Evolutionary conservation across 2,113 vertebrate genomes (phyloP), one percentile per base, ranked within the genome.

Genomic region (Callopanchax toddi): DNA sequence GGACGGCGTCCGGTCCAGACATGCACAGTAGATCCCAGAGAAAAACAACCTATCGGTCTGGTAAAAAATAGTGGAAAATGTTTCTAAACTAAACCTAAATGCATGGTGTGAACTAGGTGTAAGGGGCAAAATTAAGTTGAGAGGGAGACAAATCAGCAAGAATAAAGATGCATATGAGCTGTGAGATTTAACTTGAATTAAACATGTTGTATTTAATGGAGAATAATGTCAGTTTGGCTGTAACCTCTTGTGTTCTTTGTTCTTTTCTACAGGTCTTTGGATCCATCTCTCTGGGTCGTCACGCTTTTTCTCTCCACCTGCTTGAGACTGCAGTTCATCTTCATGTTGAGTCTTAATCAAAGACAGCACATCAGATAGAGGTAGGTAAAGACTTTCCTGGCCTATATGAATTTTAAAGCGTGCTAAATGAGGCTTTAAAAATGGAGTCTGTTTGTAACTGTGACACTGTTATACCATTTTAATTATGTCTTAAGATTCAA

Each of bases 301-400:
- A n/a, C 39, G 55, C 17, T 52, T 59, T 39, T 78, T 21, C 66
- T 55, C 32, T 46, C 58, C 21, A 36, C 56, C 74, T 49, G 16
- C 37, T 26, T 63, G 26, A 15, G 50, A 21, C 43, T 18, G 43
- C 67, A 50, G 58, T 67, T 75, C 6, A 37, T 69, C 79, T 87
- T 82, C 78, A 90, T 85, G 86, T 79, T 84, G 79, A 82, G 49
- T 77, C 70, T 22, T 45, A 68, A 71, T 53, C 75, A 60, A 81
- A 44, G 64, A 57, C 76, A 79, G 44, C 48, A 59, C 60, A 67
- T 22, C 71, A 81, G 64, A 75, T 82, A 90, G 62, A 90, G 83
- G 88, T 88, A 75, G 40, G 85, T 16, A 22, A 20, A 3, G 11
- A 34, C 1, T 23, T 39, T 37, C 8, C 36, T 40, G 3, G 25